Conservation (phyloP, 2,113 vertebrate species). For the Upupa epops region DNA sequence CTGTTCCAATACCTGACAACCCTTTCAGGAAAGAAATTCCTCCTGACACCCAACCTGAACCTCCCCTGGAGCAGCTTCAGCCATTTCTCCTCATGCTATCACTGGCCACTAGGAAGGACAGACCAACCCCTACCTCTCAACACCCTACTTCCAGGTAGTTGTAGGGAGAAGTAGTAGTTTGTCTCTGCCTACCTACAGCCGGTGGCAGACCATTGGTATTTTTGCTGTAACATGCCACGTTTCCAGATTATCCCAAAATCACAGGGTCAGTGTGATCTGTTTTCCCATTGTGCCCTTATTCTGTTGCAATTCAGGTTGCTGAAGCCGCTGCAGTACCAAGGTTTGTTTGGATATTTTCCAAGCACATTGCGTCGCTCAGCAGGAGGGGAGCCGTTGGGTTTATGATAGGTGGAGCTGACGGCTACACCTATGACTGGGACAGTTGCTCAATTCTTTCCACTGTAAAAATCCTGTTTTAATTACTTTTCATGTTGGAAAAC, state of each 20-base stretch:
- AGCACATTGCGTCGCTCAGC: background rate
- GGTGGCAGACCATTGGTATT: background rate
- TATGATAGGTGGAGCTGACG: background rate
- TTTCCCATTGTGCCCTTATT: background rate
- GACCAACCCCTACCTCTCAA: too few species aligned
- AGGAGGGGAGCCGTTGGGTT: background rate
- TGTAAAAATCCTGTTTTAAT: background rate
- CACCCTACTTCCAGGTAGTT: too few species aligned
- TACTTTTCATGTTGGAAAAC: background rate
- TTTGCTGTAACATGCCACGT: accelerated
- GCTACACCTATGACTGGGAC: background rate
- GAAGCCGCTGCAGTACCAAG: background rate
- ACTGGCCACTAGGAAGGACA: too few species aligned
- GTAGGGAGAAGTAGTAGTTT: background rate
- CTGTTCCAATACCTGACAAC: too few species aligned
- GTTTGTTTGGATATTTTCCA: background rate
- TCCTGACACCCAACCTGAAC: too few species aligned
- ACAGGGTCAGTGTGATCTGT: too few species aligned
- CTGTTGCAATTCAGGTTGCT: background rate
- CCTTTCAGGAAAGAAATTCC: too few species aligned
- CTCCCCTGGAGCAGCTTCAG: too few species aligned
- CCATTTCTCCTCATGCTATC: too few species aligned
- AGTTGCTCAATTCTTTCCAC: slow-evolving; percentile 17
- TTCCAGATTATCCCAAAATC: background rate
- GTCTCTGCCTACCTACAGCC: accelerated